Percentiles rank a stretch among this genome's conserved stretches.
Conservation (phyloP, 2,113 vertebrate genomes). For the Abramis brama region DNA sequence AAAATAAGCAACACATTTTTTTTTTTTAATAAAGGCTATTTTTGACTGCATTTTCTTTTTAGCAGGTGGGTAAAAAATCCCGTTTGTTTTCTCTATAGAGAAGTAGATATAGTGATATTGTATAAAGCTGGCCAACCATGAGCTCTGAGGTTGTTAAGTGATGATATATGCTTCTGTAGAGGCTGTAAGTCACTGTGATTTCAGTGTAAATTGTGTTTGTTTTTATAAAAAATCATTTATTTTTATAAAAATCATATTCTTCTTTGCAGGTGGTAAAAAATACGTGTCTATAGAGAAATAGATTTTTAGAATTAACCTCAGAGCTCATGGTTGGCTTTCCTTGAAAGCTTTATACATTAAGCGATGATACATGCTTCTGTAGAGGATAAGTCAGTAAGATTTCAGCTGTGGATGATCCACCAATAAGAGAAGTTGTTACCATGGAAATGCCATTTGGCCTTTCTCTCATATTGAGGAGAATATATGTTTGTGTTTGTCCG, state of each 20-base stretch:
- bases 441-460: background rate
- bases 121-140: background rate
- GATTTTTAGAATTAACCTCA: background rate
- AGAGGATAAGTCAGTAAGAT: background rate
- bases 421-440: background rate
- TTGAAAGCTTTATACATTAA: background rate
- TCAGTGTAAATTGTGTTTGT: conserved; percentile 12
- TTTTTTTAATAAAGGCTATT: background rate
- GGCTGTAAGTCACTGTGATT: background rate
- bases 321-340: background rate
- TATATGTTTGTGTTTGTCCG: background rate
- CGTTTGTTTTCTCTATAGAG: background rate
- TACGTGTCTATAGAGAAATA: background rate
- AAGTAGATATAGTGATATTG: conserved; percentile 5
- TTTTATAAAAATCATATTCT: background rate
- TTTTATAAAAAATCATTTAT: conserved; percentile 12
- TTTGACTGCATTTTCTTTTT: background rate
- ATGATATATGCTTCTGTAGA: conserved; percentile 10
- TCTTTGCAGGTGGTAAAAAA: conserved; percentile 2
- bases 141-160: conserved; percentile 28
- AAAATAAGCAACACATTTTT: background rate
- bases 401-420: background rate
- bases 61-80: background rate
- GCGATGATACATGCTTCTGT: background rate
- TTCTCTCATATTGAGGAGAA: background rate